These are phyloP conservation scores for Melanotaenia parkinsoni DNA, from an alignment of 2,797 vertebrate species.

Conservation along the genomic window DNA sequence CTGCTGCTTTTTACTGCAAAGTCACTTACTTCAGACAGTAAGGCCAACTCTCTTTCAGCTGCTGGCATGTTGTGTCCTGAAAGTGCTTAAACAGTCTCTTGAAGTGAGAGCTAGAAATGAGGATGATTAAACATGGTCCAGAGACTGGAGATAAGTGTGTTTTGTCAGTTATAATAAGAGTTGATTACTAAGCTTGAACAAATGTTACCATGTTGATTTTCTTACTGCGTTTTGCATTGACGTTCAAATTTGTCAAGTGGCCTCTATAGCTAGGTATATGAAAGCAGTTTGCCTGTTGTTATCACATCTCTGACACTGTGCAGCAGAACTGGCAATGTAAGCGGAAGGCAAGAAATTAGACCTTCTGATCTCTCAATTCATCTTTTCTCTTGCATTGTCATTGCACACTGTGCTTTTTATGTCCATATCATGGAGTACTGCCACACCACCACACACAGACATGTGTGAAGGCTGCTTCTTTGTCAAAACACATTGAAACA, in stretches of 20 bases:
- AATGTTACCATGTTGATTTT: conserved; percentile 20
- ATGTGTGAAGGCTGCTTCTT: conserved; percentile 59
- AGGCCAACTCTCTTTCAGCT: conserved; percentile 35
- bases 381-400: conserved; percentile 55
- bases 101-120: conserved; percentile 47
- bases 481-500: conserved; percentile 66
- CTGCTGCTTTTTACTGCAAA: conserved; percentile 68
- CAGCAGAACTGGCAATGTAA: conserved; percentile 56
- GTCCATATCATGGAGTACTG: conserved; percentile 51
- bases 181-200: conserved; percentile 29
- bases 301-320: conserved; percentile 61
- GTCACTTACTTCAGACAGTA: conserved; percentile 43
- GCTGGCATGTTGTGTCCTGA: conserved; percentile 23
- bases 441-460: conserved; percentile 57
- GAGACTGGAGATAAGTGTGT: conserved; percentile 27
- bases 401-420: conserved; percentile 59
- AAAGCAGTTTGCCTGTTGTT: conserved; percentile 45
- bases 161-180: conserved; percentile 49
- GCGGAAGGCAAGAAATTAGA: conserved; percentile 46
- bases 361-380: conserved; percentile 60
- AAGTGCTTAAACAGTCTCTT: conserved; percentile 28
- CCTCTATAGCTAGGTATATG: conserved; percentile 18
- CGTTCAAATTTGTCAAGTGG: conserved; percentile 32
- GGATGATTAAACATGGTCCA: conserved; percentile 34
- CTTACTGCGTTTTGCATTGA: conserved; percentile 6